Base-by-base conservation (phyloP, 2,113 vertebrate species). In the Geococcyx californianus region DNA sequence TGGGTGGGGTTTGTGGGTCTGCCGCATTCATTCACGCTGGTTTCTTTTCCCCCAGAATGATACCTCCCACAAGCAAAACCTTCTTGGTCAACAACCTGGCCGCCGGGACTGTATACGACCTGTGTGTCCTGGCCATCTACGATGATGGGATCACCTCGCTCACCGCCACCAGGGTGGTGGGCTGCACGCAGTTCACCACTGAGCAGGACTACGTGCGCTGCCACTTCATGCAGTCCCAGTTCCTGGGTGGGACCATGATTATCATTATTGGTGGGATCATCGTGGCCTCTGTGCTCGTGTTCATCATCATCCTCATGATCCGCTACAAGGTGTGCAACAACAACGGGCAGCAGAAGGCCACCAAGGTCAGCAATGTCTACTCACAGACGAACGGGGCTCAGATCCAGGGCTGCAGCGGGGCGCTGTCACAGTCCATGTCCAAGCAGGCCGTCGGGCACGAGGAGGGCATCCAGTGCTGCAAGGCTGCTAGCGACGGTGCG, bases 251-350 rank as follows among this genome's bases (percentile, higher is more conserved):
- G 73, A 99, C 99, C 83, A 99, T 99, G 99, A 99, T 99, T 95
- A 99, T 99, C 97, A 99, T 99, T 97, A 99, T 99, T 10, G 99
- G 99, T 51, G 99, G 99, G 84, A 99, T 99, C 94, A 99, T 99
- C 6, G 99, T 99, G 84, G 99, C 99, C 7, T 99, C 99, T 0
- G 99, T 99, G 93, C 98, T 99, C 8, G 98, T 99, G 92, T 99
- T 99, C 98, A 99, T 99, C 98, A 99, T 99, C 95, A 99, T 99
- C 97, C 98, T 99, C 80, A 99, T 99, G 99, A 99, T 99, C 95
- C 99, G 99, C 49, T 99, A 99, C 98, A 99, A 99, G 97, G 99
- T 99, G 95, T 99, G 99, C 44, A 99, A 99, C 97, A 98, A 96
- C 49, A 98, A 99, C 0, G 98, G 99, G 44, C 97, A 98, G 38